Conservation (phyloP, 1,140 invertebrate genomes). For the Trichomalopsis sarcophagae region DNA sequence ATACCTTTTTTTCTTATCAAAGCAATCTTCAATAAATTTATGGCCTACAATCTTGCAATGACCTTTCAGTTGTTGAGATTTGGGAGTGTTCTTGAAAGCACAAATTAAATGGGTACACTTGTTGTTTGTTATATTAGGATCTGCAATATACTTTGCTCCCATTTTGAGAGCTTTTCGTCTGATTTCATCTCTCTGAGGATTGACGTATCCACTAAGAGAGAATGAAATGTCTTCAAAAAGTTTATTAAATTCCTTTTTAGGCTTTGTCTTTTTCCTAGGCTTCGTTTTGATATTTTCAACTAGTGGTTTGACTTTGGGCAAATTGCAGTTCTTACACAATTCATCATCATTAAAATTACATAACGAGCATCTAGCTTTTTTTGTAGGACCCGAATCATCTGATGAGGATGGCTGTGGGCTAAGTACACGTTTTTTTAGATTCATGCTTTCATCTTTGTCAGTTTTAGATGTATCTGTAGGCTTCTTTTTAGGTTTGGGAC, state of each 20-base stretch:
- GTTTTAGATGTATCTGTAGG: background rate
- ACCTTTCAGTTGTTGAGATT: constrained; percentile 66
- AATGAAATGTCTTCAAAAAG: constrained; percentile 66
- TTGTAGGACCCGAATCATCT: constrained; percentile 20
- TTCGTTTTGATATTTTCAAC: constrained; percentile 29
- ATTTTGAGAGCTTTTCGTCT: constrained; percentile 69
- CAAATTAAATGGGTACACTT: constrained; percentile 70
- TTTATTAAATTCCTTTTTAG: constrained; percentile 65
- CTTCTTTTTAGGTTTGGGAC: constrained; percentile 38
- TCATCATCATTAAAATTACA: constrained; percentile 55
- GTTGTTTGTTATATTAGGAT: constrained; percentile 69
- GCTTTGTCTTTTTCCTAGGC: constrained; percentile 38
- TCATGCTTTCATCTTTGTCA: background rate
- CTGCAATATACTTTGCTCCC: constrained; percentile 69
- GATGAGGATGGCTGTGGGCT: constrained; percentile 22
- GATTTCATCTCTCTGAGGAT: constrained; percentile 71
- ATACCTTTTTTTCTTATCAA: constrained; percentile 68
- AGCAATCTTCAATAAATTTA: constrained; percentile 70
- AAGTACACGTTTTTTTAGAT: constrained; percentile 54
- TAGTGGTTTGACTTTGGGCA: constrained; percentile 42
- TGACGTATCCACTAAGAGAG: constrained; percentile 71
- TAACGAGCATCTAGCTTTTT: constrained; percentile 58
- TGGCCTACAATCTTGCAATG: constrained; percentile 69
- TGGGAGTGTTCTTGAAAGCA: constrained; percentile 73
- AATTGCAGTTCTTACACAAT: constrained; percentile 62